These are phyloP conservation scores for Sapajus apella DNA, from an alignment of 2,113 vertebrate species.

Conservation along the genomic window DNA sequence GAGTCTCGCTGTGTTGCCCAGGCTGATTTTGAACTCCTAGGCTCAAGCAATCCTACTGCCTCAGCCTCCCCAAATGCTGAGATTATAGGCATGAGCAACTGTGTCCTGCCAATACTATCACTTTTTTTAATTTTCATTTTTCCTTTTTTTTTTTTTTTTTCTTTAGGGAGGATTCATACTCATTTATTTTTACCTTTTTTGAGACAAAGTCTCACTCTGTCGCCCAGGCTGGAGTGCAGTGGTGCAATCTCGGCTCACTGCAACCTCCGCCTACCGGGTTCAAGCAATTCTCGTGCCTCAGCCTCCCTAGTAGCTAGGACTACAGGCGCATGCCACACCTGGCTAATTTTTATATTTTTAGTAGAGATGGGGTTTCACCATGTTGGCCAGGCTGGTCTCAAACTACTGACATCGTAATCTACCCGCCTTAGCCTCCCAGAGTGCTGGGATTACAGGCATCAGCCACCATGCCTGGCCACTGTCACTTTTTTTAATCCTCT, in stretches of 20 bases:
- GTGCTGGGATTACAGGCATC: neutral
- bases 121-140: too few species aligned
- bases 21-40: too few species aligned
- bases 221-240: neutral
- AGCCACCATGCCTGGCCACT: neutral
- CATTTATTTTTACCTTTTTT: neutral
- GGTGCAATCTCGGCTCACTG: neutral
- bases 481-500: neutral
- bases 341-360: neutral
- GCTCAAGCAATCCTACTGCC: neutral
- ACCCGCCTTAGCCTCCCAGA: neutral
- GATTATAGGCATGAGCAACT: neutral
- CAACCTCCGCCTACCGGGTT: neutral
- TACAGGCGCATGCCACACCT: neutral
- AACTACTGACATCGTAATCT: neutral
- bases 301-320: neutral
- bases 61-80: neutral
- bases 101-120: neutral
- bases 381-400: neutral
- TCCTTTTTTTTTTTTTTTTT: too few species aligned
- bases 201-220: neutral
- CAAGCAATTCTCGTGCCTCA: neutral
- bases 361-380: neutral
- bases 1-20: neutral
- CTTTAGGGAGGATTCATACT: too few species aligned